A percentile compares a stretch with the other conserved stretches of the same genome.
Conservation (phyloP, 2,888 invertebrate species). For the Prosopocoilus inquinatus region DNA sequence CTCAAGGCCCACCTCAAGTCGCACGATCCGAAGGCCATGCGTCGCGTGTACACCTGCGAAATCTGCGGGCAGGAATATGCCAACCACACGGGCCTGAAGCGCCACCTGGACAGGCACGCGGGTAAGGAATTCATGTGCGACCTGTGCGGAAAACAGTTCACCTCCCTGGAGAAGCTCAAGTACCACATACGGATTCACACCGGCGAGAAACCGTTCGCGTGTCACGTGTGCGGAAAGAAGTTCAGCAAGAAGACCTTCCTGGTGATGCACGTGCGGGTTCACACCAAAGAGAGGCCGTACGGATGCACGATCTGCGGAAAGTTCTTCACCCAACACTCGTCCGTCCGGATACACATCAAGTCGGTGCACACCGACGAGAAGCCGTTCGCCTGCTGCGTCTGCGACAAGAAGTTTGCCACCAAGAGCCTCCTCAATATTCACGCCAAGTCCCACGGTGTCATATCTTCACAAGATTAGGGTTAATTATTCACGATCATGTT, state of each 20-base stretch:
- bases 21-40: too few species aligned
- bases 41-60: background rate
- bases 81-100: background rate
- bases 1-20: too few species aligned
- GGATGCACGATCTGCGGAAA: constrained; percentile 57
- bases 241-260: constrained; percentile 32
- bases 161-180: too few species aligned
- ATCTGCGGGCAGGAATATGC: constrained; percentile 10
- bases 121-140: background rate
- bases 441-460: too few species aligned
- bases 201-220: constrained; percentile 54
- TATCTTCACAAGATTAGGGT: too few species aligned
- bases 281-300: constrained; percentile 45
- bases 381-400: constrained; percentile 45
- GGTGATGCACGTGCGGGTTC: constrained; percentile 41
- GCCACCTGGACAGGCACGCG: constrained; percentile 4
- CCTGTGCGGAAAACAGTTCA: background rate
- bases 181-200: constrained; percentile 42
- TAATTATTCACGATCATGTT: too few species aligned
- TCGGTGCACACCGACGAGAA: constrained; percentile 55
- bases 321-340: constrained; percentile 53
- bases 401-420: constrained; percentile 11
- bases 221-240: constrained; percentile 52
- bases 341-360: constrained; percentile 52
- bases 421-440: too few species aligned